Evolutionary conservation across 1,140 invertebrate genomes (phyloP), one percentile per base, ranked within the genome.

Genomic region (Penaeus japonicus): DNA sequence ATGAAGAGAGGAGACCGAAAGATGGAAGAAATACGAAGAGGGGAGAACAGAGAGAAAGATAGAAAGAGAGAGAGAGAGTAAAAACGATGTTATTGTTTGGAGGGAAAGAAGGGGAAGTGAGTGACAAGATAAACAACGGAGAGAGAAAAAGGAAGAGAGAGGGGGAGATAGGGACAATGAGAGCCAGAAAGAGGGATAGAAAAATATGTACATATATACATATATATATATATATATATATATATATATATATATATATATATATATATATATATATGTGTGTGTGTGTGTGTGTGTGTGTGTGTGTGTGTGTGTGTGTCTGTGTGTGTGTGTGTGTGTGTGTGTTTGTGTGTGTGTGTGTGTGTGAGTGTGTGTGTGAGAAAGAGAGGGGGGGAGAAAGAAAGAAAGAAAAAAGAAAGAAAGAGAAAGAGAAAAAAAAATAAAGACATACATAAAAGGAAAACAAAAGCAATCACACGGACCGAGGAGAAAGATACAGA

Each of bases 111-210:
- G 47, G 53, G 47, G 78, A 80, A 54, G n/a, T 53, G 35, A 22
- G 47, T 80, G 78, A 54, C 47, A 82, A 82, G 80, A 82, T 53
- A 82, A 82, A 82, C 80, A 82, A 82, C 15, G 47, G 47, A 47
- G 47, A 12, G 47, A 47, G 47, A 47, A 47, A 47, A 47, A 47
- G 47, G 47, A 47, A 47, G 47, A 47, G 47, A 47, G 47, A 47
- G 47, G 47, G 47, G 47, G 47, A 47, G 10, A 47, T 47, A 47
- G 47, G 5, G 47, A 47, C 47, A 47, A 47, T 47, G 47, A 47
- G 47, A 15, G 0, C 10, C 47, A 47, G 15, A 47, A 1, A 47
- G 47, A 47, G 1, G 15, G 47, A 47, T 15, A 47, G n/a, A 47
- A 70, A 12, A 70, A 73, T 84, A 75, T 24, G 27, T 75, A 62